These are phyloP conservation scores for Pogona vitticeps DNA, from an alignment of 2,113 vertebrate genomes.

Conservation along the genomic window DNA sequence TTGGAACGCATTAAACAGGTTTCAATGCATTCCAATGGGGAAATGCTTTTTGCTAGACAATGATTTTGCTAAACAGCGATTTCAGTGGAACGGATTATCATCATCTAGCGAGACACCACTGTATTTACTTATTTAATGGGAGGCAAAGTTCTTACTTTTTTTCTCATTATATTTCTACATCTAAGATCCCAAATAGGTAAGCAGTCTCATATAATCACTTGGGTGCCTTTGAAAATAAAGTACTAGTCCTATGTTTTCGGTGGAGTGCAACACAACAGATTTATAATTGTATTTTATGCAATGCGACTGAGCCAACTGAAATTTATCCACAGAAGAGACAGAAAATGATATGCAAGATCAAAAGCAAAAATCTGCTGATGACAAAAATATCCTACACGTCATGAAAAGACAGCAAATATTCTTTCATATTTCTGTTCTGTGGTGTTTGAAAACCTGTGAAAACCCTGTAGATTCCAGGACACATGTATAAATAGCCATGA, in stretches of 20 bases:
- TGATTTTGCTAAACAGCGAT: no score
- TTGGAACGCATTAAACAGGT: no score
- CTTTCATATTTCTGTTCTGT: not conserved
- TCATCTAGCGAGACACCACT: no score
- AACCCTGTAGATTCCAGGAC: not conserved
- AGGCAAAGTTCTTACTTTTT: no score
- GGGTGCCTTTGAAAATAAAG: not conserved
- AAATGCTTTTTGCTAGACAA: no score
- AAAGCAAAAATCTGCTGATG: not conserved
- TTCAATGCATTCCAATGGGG: no score
- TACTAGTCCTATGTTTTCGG: not conserved
- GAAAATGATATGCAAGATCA: not conserved
- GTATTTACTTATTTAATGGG: no score
- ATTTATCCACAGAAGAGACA: not conserved
- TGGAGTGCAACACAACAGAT: not conserved
- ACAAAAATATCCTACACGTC: not conserved
- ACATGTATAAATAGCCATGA: not conserved
- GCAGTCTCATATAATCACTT: not conserved
- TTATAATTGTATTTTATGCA: not conserved
- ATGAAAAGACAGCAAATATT: not conserved
- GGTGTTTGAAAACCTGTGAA: not conserved
- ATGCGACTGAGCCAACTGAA: not conserved
- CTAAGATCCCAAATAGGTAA: not conserved
- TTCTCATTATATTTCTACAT: not conserved
- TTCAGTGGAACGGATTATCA: no score